These are phyloP conservation scores for Orchesella flavescens DNA, from an alignment of 2,888 invertebrate genomes.

Conservation along the genomic window DNA sequence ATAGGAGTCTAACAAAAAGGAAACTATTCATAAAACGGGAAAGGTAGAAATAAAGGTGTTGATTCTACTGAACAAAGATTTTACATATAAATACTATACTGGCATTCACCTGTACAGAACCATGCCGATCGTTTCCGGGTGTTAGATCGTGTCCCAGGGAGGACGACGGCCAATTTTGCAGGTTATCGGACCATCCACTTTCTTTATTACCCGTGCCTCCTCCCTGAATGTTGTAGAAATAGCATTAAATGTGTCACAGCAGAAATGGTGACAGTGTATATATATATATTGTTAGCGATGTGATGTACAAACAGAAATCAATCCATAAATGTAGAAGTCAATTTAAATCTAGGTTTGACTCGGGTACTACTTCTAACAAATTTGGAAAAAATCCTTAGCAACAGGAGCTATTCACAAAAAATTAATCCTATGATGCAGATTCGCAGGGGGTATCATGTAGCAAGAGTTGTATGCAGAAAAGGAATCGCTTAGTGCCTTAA, in stretches of 20 bases:
- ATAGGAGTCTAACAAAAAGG: too few species aligned
- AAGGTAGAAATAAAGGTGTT: background rate
- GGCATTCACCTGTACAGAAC: constrained; percentile 90
- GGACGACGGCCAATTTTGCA: constrained; percentile 74
- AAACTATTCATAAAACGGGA: too few species aligned
- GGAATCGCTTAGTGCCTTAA: too few species aligned
- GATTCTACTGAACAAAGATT: constrained; percentile 4
- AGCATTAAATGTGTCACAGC: constrained; percentile 5
- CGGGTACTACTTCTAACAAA: too few species aligned
- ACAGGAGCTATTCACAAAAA: too few species aligned
- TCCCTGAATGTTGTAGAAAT: constrained; percentile 67
- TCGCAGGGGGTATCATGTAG: too few species aligned
- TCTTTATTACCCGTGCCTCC: constrained; percentile 79
- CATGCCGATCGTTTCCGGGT: constrained; percentile 92
- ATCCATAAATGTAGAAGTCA: too few species aligned
- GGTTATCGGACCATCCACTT: constrained; percentile 83
- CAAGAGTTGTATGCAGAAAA: too few species aligned
- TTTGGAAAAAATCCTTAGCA: too few species aligned
- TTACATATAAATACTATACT: background rate
- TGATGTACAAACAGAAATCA: too few species aligned
- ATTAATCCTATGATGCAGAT: too few species aligned
- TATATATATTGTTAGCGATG: background rate
- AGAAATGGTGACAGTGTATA: background rate
- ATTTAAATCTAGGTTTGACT: too few species aligned
- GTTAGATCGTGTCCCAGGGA: constrained; percentile 83